phyloP scores from a whole-genome alignment of 1,140 invertebrate species.

The Papilio helenus region DNA sequence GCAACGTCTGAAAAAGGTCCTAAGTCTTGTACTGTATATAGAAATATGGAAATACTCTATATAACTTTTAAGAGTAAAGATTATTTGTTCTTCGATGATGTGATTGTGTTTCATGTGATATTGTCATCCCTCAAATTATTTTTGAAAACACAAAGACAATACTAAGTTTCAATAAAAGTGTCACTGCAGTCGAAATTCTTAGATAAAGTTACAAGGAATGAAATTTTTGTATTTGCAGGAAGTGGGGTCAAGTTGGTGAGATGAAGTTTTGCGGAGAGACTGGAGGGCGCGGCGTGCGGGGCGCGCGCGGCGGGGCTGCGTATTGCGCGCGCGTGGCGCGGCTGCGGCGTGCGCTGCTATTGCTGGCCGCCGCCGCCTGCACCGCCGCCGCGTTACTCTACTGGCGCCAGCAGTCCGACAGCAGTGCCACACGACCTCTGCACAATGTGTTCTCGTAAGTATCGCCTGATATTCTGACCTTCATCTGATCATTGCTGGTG shows the following conservation, averaged over 20 bases:
- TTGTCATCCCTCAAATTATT: no score
- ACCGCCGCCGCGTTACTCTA: slow-evolving; percentile 73
- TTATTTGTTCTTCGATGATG: no score
- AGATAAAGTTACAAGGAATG: no score
- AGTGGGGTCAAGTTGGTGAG: slow-evolving; percentile 34
- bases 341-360: slow-evolving; percentile 65
- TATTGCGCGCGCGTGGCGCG: slow-evolving; percentile 67
- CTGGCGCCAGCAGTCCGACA: slow-evolving; percentile 74
- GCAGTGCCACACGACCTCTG: slow-evolving; percentile 59
- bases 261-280: slow-evolving; percentile 72
- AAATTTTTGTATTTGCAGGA: slow-evolving; percentile 35
- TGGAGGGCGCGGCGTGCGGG: slow-evolving; percentile 52
- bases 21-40: no score
- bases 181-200: no score
- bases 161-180: no score
- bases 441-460: slow-evolving; percentile 67
- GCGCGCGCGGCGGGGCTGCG: slow-evolving; percentile 55
- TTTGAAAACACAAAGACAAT: no score
- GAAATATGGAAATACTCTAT: no score
- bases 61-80: no score
- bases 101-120: no score
- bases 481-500: no score
- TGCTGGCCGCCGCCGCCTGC: slow-evolving; percentile 68
- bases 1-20: no score
- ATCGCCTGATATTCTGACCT: neutral